Conservation (phyloP, 2,888 invertebrate species). For the Sericinus montela region DNA sequence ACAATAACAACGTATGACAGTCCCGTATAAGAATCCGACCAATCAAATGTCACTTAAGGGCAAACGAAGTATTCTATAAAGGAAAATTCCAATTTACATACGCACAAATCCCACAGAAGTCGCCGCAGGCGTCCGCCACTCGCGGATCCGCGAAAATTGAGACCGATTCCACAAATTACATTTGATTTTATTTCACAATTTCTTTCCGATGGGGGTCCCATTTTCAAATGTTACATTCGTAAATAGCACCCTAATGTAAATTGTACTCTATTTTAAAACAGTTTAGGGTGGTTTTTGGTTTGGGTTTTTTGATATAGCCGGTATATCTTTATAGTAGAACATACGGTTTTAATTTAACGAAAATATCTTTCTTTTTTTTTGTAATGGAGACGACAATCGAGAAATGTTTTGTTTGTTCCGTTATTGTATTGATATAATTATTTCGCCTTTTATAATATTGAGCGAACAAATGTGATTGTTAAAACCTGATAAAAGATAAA, state of each 20-base stretch:
- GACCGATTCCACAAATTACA: conserved; percentile 58
- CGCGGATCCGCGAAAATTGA: conserved; percentile 48
- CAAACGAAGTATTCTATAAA: conserved; percentile 29
- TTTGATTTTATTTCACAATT: conserved; percentile 75
- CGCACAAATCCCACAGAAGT: conserved; percentile 20
- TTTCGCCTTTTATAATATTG: too few species aligned
- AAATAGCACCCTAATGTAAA: background rate
- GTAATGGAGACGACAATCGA: too few species aligned
- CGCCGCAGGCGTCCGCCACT: conserved; percentile 25
- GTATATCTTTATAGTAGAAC: background rate
- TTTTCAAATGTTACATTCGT: conserved; percentile 27
- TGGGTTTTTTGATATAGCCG: background rate
- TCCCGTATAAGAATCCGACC: conserved; percentile 31
- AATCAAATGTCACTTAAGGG: conserved; percentile 56
- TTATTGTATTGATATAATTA: too few species aligned
- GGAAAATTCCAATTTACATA: conserved; percentile 44
- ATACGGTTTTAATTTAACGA: background rate
- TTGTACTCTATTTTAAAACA: background rate
- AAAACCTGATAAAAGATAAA: too few species aligned
- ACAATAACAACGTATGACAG: conserved; percentile 14
- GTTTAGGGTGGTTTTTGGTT: background rate
- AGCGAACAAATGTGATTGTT: too few species aligned
- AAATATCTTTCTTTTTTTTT: too few species aligned
- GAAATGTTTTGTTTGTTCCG: too few species aligned
- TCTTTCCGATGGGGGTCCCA: conserved; percentile 50